These are phyloP conservation scores for Cecidostiba fungosa DNA, from an alignment of 2,888 invertebrate species.

Conservation along the genomic window DNA sequence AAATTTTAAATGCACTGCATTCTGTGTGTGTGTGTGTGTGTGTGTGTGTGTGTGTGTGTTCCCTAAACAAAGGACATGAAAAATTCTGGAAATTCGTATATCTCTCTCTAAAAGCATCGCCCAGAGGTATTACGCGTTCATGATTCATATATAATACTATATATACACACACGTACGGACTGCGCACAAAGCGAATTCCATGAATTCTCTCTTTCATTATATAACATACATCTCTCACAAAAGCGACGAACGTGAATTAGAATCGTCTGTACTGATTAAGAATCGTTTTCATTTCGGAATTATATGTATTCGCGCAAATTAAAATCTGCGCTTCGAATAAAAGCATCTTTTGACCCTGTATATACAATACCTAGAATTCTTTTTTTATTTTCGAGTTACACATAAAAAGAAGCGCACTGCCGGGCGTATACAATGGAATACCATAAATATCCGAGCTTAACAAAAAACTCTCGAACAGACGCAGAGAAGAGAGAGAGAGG, in stretches of 20 bases:
- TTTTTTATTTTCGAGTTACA: neutral
- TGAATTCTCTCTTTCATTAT: neutral
- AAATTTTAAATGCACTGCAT: neutral
- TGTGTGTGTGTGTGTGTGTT: neutral
- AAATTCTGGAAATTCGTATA: neutral
- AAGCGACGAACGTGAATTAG: neutral
- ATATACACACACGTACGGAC: neutral
- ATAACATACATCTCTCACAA: no score
- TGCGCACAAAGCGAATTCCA: neutral
- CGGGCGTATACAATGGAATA: slow-evolving; percentile 39
- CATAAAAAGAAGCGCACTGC: slow-evolving; percentile 3
- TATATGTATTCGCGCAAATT: neutral
- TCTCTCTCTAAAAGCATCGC: slow-evolving; percentile 5
- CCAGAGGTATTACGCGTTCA: neutral
- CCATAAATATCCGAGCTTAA: slow-evolving; percentile 49
- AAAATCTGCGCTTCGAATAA: neutral
- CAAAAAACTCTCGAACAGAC: slow-evolving; percentile 2
- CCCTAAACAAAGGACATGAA: neutral
- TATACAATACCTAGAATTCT: no score
- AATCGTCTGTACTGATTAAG: neutral
- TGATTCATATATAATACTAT: neutral
- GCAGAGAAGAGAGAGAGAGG: neutral
- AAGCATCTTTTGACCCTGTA: no score
- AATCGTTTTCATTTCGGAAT: neutral
- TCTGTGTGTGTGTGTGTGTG: neutral